Base-by-base conservation (phyloP, 2,888 invertebrate genomes). In the Chesias legatella region DNA sequence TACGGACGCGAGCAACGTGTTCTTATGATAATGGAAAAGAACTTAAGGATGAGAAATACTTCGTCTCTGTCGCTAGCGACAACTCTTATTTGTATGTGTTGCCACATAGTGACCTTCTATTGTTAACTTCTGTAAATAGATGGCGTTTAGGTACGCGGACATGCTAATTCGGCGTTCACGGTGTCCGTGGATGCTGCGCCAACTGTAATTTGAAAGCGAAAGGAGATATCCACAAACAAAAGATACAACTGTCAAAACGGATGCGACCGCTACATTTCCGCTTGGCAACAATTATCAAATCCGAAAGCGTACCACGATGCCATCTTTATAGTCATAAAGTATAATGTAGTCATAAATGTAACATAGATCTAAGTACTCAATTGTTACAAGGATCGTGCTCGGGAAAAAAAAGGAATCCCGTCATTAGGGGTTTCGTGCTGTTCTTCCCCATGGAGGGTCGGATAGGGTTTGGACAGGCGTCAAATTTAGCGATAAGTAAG, bases 91-190 rank as follows among this genome's bases (percentile, higher is more conserved):
- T 70, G 75, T 73, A 76, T 76, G 76, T 74, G 67, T 64, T 60
- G 57, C 58, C 62, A 53, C 60, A 54, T 60, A 58, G 58, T 73
- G 84, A 74, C 86, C 85, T 86, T 86, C 82, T 75, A 80, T 83
- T 85, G 82, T 83, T 69, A 53, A 71, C 63, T 59, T 68, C 70
- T 74, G 67, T 73, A 80, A 79, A 84, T 79, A 81, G 72, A 64
- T 63, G 67, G 63, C 68, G 79, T 73, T 77, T 70, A 80, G n/a
- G 70, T 80, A 69, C 71, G 62, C 70, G 67, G 70, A 77, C 75
- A 73, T 75, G 83, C 71, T 83, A 82, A 86, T 83, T 83, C 65
- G 58, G 66, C 63, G 60, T 61, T 69, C 78, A 77, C 74, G 48
- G 62, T 67, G 75, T 74, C 70, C 73, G 75, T 58, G 60, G 72